phyloP scores from a whole-genome alignment of 1,140 invertebrate species.

The Caenorhabditis elegans region WBcel235 BX284602.5:6085501-6086000 shows the following conservation, averaged over 20 bases:
- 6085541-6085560: conserved; percentile 82
- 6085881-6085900: background rate
- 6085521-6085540: conserved; percentile 79
- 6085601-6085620: conserved; percentile 70
- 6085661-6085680: conserved; percentile 67
- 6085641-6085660: conserved; percentile 48
- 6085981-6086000: no score
- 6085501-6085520: conserved; percentile 82
- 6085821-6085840: conserved; percentile 79
- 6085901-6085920: conserved; percentile 1
- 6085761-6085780: conserved; percentile 97
- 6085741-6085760: conserved; percentile 85
- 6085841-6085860: conserved; percentile 32
- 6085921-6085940: conserved; percentile 8
- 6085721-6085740: conserved; percentile 52
- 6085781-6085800: conserved; percentile 92
- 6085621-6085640: conserved; percentile 12
- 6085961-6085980: no score
- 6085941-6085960: no score
- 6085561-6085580: conserved; percentile 87
- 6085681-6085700: conserved; percentile 88
- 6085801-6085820: conserved; percentile 86
- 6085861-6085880: conserved; percentile 28
- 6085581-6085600: conserved; percentile 85
- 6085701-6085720: conserved; percentile 69